These are phyloP conservation scores for Cirrhinus molitorella DNA, from an alignment of 2,797 vertebrate species.

Conservation along the genomic window DNA sequence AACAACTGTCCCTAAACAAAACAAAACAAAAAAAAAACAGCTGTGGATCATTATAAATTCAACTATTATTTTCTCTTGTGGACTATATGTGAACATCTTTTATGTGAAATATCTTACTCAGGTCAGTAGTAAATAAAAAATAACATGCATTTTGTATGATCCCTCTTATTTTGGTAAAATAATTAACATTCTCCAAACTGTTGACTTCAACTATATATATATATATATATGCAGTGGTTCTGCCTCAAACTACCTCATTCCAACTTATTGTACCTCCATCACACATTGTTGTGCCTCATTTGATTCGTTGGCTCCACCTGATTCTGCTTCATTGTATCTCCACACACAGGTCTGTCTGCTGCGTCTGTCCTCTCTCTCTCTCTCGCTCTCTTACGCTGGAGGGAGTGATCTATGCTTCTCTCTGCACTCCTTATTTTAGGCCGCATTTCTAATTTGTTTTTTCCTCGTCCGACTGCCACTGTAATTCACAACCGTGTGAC, in stretches of 20 bases:
- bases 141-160: too few relatives aligned
- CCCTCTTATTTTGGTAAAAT: too few relatives aligned
- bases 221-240: neutral
- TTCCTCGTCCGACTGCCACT: constrained; percentile 55
- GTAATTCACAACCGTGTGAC: constrained; percentile 70
- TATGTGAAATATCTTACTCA: too few relatives aligned
- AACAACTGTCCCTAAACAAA: too few relatives aligned
- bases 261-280: constrained; percentile 69
- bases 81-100: too few relatives aligned
- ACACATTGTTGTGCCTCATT: constrained; percentile 26
- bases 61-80: too few relatives aligned
- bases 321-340: constrained; percentile 65
- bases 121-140: too few relatives aligned
- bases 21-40: too few relatives aligned
- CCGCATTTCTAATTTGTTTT: constrained; percentile 68
- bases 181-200: too few relatives aligned
- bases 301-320: constrained; percentile 9
- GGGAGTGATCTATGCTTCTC: constrained; percentile 63
- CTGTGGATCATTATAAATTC: too few relatives aligned
- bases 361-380: constrained; percentile 20
- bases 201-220: too few relatives aligned
- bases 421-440: constrained; percentile 65
- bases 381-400: constrained; percentile 20
- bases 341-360: constrained; percentile 48
- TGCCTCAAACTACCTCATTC: neutral